Evolutionary conservation across 2,113 vertebrate genomes (phyloP).

Genomic region (Leiothrix lutea): DNA sequence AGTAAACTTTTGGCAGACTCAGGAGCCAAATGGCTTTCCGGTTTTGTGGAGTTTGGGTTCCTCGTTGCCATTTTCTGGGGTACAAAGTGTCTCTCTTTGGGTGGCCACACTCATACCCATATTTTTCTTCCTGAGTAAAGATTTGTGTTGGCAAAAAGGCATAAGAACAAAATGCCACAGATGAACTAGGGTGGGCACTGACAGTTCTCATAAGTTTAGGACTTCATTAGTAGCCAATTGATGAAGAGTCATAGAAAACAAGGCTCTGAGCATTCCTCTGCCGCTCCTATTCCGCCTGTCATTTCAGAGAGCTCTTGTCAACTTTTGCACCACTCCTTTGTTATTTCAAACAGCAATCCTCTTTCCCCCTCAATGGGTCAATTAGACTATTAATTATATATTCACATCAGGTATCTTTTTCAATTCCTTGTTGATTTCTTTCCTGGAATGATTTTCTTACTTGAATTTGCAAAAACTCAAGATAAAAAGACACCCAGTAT

Average conservation of each 20-base stretch:
- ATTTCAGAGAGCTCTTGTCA: not conserved
- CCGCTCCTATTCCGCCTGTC: not conserved
- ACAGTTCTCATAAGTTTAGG: not conserved
- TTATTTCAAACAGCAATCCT: not conserved
- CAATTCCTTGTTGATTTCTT: not conserved
- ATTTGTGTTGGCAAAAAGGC: not conserved
- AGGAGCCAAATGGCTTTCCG: accelerated
- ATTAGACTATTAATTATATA: not conserved
- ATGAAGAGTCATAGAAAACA: not conserved
- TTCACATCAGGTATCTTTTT: not conserved
- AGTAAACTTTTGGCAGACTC: not conserved
- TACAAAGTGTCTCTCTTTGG: not conserved
- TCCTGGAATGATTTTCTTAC: not conserved
- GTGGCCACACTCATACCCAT: not conserved
- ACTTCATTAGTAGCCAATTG: slow-evolving; percentile 50
- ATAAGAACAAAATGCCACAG: not conserved
- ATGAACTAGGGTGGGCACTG: not conserved
- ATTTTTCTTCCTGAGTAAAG: not conserved
- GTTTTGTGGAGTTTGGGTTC: not conserved
- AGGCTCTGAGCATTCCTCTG: not conserved
- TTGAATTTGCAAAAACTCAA: not conserved
- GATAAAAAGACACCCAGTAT: not conserved
- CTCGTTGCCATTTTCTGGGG: not conserved
- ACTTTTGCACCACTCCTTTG: not conserved
- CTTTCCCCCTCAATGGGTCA: not conserved